Percentiles rank a stretch among this genome's conserved stretches.
These are phyloP conservation scores for Folsomia manolachei DNA, from an alignment of 2,888 invertebrate genomes.

Conservation along the genomic window DNA sequence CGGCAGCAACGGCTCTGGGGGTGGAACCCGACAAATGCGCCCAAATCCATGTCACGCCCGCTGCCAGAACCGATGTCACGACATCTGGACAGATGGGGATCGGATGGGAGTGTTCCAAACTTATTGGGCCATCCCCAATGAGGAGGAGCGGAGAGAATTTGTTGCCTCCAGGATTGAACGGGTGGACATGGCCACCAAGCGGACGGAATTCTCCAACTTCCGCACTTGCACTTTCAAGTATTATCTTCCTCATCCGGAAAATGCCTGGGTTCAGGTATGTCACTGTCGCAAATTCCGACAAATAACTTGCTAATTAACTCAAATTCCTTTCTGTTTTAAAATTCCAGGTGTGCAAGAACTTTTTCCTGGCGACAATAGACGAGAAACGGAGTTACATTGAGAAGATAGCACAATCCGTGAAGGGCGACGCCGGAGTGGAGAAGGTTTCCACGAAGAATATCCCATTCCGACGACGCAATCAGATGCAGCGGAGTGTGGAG, in stretches of 20 bases:
- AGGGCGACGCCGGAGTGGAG: constrained; percentile 33
- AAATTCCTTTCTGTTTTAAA: too few species aligned
- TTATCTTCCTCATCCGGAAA: constrained; percentile 45
- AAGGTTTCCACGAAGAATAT: constrained; percentile 37
- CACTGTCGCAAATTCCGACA: too few species aligned
- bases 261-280: constrained; percentile 31
- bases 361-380: constrained; percentile 44
- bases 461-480: constrained; percentile 39
- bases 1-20: neutral
- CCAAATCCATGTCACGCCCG: constrained; percentile 39
- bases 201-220: constrained; percentile 44
- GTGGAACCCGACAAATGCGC: constrained; percentile 33
- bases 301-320: too few species aligned
- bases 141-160: constrained; percentile 39
- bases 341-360: constrained; percentile 45
- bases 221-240: constrained; percentile 45
- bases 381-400: constrained; percentile 43
- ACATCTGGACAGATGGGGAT: constrained; percentile 39
- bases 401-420: constrained; percentile 41
- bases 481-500: constrained; percentile 30
- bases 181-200: constrained; percentile 44
- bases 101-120: constrained; percentile 40
- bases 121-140: constrained; percentile 36
- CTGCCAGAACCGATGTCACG: constrained; percentile 40
- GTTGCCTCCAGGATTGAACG: constrained; percentile 39